Evolutionary conservation across 2,888 invertebrate genomes (phyloP).

Genomic region (Frankliniella intonsa): DNA sequence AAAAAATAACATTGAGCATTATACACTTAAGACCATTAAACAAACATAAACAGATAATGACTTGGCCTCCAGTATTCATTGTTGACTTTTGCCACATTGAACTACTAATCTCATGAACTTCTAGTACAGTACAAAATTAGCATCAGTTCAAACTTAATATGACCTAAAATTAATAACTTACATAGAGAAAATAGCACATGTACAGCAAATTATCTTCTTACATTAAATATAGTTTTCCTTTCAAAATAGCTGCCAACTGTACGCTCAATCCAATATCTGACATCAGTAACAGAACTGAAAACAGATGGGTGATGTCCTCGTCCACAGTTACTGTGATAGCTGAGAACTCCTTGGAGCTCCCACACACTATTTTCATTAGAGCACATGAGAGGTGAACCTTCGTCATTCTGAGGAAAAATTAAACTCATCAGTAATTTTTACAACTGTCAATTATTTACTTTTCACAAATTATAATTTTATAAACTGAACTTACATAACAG

Average conservation of each 20-base stretch:
- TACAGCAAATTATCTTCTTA: constrained; percentile 32
- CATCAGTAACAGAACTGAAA: constrained; percentile 48
- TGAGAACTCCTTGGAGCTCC: constrained; percentile 58
- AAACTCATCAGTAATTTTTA: not conserved
- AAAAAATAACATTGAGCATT: not conserved
- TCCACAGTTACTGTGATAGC: constrained; percentile 58
- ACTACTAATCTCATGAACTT: not conserved
- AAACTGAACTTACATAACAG: constrained; percentile 53
- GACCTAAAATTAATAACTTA: not conserved
- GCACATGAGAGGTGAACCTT: constrained; percentile 63
- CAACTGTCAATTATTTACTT: not conserved
- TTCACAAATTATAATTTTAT: constrained; percentile 20
- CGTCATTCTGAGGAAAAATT: constrained; percentile 52
- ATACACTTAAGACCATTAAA: constrained; percentile 1
- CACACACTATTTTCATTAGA: constrained; percentile 52
- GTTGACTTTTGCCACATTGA: not conserved
- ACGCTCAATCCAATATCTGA: constrained; percentile 48
- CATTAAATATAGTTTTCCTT: constrained; percentile 34
- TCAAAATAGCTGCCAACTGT: constrained; percentile 44
- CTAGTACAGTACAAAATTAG: not conserved
- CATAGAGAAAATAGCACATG: not conserved
- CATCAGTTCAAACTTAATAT: constrained; percentile 1
- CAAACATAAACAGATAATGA: not conserved
- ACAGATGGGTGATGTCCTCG: constrained; percentile 55
- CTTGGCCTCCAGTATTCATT: constrained; percentile 7